Base-by-base conservation (phyloP, 2,888 invertebrate genomes). In the Omphaloscelis lunosa region DNA sequence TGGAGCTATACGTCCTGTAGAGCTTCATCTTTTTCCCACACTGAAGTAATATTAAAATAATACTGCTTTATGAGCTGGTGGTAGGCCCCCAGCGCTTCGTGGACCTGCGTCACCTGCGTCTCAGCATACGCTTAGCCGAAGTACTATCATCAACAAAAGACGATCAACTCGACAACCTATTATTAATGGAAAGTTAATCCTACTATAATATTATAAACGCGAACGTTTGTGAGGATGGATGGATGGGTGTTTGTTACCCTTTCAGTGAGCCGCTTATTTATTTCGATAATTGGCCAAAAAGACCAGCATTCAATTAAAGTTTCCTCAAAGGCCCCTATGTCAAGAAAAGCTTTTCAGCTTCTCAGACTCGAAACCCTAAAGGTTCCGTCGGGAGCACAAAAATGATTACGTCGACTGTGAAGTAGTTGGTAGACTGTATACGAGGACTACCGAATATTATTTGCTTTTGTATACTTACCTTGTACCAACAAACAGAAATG, bases 401-500 rank as follows among this genome's bases (percentile, higher is more conserved):
- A 41, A 15, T 23, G 51, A 29, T 51, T 27, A 29, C 17, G 41
- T 45, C 23, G 3, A 34, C 34, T 29, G 17, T 53, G 65, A 70
- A 15, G 45, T 15, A 23, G 29, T 77, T 65, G n/a, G 65, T n/a
- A 11, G 29, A 51, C n/a, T n/a, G n/a, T 45, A 34, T 17, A 34
- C 6, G 67, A 45, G n/a, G n/a, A 20, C 9, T n/a, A 12, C 45
- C 6, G 9, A 39, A 23, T 27, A 78, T 34, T 75, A 53, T 78
- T 53, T 77, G 3, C 9, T 56, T 56, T 78, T 27, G 27, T 27
- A 34, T 17, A 1, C 45, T 62, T 34, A 53, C 66, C 2, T 17
- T 53, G 34, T 23, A 11, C 17, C 17, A 20, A n/a, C 41, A 77
- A 66, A 77, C 20, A 41, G 8, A 67, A 45, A 59, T 29, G 9